These are phyloP conservation scores for Agrochola circellaris DNA, from an alignment of 2,888 invertebrate genomes.

Conservation along the genomic window DNA sequence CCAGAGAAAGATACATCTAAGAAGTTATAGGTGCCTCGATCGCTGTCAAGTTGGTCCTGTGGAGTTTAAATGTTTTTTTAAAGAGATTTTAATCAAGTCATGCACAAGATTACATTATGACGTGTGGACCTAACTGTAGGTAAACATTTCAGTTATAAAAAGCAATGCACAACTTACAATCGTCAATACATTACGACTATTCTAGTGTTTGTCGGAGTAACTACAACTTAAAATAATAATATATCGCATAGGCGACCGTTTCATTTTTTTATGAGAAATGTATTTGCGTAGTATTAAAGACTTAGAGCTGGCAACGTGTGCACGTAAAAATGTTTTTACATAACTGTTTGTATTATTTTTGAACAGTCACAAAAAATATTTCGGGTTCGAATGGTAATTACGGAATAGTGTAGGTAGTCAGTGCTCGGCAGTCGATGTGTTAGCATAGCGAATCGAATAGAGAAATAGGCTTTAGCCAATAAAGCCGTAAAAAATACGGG, in stretches of 20 bases:
- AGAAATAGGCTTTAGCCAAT: neutral
- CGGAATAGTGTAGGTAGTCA: slow-evolving; percentile 14
- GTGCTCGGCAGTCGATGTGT: neutral
- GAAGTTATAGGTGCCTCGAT: neutral
- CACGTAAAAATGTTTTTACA: slow-evolving; percentile 20
- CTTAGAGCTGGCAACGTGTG: slow-evolving; percentile 40
- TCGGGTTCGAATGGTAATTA: slow-evolving; percentile 20
- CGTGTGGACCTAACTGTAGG: neutral
- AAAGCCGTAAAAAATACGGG: neutral
- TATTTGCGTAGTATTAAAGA: slow-evolving; percentile 39
- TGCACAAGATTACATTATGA: no score
- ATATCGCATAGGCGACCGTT: neutral
- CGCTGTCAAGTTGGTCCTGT: neutral
- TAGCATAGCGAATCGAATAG: neutral
- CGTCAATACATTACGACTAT: slow-evolving; percentile 1
- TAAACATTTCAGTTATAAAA: neutral
- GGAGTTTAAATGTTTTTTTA: no score
- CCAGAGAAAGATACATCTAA: neutral
- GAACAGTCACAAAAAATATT: slow-evolving; percentile 18
- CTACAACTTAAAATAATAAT: neutral
- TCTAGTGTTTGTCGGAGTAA: slow-evolving; percentile 5
- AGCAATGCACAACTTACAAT: neutral
- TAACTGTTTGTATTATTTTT: slow-evolving; percentile 43
- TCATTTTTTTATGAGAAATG: slow-evolving; percentile 31
- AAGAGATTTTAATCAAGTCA: no score